phyloP scores from a whole-genome alignment of 2,888 invertebrate genomes.

The Limnephilus auricula region DNA sequence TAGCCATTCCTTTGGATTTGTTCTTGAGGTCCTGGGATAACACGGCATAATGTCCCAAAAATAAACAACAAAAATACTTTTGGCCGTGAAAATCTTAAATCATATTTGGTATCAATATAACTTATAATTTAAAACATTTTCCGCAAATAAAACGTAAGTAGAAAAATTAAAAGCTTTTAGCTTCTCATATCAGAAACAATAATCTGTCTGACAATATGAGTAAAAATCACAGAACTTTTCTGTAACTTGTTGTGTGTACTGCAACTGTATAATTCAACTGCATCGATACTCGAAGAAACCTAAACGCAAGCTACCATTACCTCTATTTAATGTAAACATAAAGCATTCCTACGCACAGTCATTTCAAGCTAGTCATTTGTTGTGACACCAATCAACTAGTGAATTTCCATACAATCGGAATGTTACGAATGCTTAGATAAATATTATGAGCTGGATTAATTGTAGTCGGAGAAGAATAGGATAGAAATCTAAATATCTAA shows the following conservation, averaged over 20 bases:
- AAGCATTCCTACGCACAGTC: background rate
- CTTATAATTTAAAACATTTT: too few relatives aligned
- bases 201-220: too few relatives aligned
- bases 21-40: too few relatives aligned
- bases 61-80: too few relatives aligned
- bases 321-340: background rate
- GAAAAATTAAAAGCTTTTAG: too few relatives aligned
- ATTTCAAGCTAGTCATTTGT: background rate
- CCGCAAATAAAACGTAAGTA: too few relatives aligned
- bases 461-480: background rate
- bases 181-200: too few relatives aligned
- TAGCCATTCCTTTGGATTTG: too few relatives aligned
- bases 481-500: background rate
- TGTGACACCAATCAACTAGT: background rate
- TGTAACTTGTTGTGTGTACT: background rate
- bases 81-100: too few relatives aligned
- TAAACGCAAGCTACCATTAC: background rate
- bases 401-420: constrained; percentile 17
- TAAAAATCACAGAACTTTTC: too few relatives aligned
- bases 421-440: background rate
- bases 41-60: too few relatives aligned
- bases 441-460: background rate
- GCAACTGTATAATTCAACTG: background rate
- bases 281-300: background rate
- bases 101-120: too few relatives aligned